These are phyloP conservation scores for Psammodynastes pulverulentus DNA, from an alignment of 2,113 vertebrate species.

Conservation along the genomic window DNA sequence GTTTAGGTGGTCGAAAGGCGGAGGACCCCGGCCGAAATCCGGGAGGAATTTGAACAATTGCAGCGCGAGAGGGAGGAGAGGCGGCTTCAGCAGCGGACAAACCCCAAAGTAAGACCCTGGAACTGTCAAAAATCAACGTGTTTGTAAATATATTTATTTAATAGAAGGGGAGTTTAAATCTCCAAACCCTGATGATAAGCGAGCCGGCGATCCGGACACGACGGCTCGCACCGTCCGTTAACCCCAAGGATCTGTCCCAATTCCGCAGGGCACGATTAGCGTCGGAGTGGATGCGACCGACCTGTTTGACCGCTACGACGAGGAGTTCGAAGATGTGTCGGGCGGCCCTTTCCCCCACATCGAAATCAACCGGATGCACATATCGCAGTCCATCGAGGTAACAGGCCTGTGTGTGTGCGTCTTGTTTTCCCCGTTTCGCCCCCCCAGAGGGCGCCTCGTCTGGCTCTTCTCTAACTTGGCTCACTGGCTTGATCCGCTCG, in stretches of 20 bases:
- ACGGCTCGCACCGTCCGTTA: not conserved
- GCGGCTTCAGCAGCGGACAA: constrained; percentile 92
- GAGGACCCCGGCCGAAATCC: constrained; percentile 90
- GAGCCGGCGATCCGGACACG: too few species aligned
- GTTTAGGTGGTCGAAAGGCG: constrained; percentile 90
- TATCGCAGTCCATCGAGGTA: constrained; percentile 99
- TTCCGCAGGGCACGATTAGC: constrained; percentile 87
- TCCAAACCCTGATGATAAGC: too few species aligned
- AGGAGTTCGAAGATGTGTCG: constrained; percentile 86
- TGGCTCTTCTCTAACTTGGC: not conserved
- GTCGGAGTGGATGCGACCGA: constrained; percentile 96
- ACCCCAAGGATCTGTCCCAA: not conserved
- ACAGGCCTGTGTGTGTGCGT: not conserved
- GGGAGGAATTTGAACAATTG: constrained; percentile 94
- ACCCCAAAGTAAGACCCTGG: constrained; percentile 83
- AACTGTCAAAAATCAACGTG: not conserved
- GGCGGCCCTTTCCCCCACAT: constrained; percentile 85
- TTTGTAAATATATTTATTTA: not conserved
- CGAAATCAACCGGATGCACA: constrained; percentile 99
- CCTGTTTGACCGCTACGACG: constrained; percentile 95
- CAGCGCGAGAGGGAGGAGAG: constrained; percentile 92
- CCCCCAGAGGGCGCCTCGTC: not conserved
- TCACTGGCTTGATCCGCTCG: not conserved
- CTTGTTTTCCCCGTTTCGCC: not conserved
- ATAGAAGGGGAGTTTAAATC: not conserved